These are phyloP conservation scores for Adrianichthys oophorus DNA, from an alignment of 2,797 vertebrate genomes.

Conservation along the genomic window DNA sequence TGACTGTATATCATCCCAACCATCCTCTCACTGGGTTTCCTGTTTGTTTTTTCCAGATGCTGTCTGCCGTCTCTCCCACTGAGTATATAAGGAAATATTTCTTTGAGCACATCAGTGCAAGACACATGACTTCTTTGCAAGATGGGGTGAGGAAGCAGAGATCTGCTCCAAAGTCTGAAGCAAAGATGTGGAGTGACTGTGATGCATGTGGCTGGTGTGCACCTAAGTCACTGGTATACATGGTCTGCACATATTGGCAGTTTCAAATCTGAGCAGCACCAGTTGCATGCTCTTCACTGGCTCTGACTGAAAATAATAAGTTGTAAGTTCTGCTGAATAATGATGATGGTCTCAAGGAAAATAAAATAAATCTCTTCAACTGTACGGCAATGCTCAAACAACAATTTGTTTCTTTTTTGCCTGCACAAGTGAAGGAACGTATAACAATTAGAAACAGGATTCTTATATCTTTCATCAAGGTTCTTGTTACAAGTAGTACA, in stretches of 20 bases:
- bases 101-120: conserved; percentile 47
- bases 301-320: too few species aligned
- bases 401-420: too few species aligned
- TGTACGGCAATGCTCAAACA: too few species aligned
- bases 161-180: conserved; percentile 69
- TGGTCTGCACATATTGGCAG: conserved; percentile 60
- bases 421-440: too few species aligned
- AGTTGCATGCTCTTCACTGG: too few species aligned
- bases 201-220: conserved; percentile 58
- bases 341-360: too few species aligned
- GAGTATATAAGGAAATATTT: conserved; percentile 66
- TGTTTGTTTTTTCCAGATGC: conserved; percentile 81
- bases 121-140: conserved; percentile 53
- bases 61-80: conserved; percentile 56
- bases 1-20: conserved; percentile 69
- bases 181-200: conserved; percentile 59
- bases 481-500: too few species aligned
- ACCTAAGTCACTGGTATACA: conserved; percentile 60
- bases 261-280: neutral
- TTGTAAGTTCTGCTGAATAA: too few species aligned
- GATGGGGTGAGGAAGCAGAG: conserved; percentile 23
- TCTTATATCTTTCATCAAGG: too few species aligned
- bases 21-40: conserved; percentile 64
- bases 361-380: too few species aligned
- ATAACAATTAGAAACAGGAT: too few species aligned